These are phyloP conservation scores for Apistogramma diplotaenia DNA, from an alignment of 2,113 vertebrate genomes.

Conservation along the genomic window DNA sequence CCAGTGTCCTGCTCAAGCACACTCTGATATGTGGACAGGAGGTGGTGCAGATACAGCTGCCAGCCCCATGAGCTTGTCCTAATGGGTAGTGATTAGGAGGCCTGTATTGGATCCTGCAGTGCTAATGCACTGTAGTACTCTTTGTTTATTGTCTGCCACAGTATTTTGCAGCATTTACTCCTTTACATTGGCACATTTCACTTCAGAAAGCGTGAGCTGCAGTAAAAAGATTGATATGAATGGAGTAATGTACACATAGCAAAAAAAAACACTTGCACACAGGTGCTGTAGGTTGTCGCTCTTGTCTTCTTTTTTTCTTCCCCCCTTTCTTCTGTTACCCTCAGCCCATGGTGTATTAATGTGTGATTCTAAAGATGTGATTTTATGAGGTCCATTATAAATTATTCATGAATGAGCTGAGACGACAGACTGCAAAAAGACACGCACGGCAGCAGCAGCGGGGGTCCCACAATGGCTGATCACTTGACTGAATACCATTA, in stretches of 20 bases:
- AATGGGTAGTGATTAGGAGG: not conserved
- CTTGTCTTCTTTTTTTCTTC: not conserved
- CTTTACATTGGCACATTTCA: not conserved
- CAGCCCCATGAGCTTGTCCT: not conserved
- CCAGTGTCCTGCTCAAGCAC: not conserved
- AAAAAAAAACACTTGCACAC: not conserved
- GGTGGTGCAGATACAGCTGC: not conserved
- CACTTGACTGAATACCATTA: constrained; percentile 63
- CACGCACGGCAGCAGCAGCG: constrained; percentile 11
- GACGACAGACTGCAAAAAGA: not conserved
- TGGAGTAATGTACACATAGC: not conserved
- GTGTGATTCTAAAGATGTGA: constrained; percentile 46
- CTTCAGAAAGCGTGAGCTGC: not conserved
- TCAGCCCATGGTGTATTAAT: constrained; percentile 49
- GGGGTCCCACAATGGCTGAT: constrained; percentile 50
- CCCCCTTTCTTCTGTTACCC: not conserved
- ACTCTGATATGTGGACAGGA: not conserved
- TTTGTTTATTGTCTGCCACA: not conserved
- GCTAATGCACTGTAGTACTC: not conserved
- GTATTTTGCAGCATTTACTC: not conserved
- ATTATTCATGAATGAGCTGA: constrained; percentile 62
- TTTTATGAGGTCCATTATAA: constrained; percentile 54
- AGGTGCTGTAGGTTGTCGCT: not conserved
- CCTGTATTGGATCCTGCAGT: not conserved
- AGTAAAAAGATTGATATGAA: not conserved